Percentiles rank a stretch among this genome's conserved stretches.
Conservation (phyloP, 2,888 invertebrate genomes). For the Ornithoptera alexandrae region DNA sequence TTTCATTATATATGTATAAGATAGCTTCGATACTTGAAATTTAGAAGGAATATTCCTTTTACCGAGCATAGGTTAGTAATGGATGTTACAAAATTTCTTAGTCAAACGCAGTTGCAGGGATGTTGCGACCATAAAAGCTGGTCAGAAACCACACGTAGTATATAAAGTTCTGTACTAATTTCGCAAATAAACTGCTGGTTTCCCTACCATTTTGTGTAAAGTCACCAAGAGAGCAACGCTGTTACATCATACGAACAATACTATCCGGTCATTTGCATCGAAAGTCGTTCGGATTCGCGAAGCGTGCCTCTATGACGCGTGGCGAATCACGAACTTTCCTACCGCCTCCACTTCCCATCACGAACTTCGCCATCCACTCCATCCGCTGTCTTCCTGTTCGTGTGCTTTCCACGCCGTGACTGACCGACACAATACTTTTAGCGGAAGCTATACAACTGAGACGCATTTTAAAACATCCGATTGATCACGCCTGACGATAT, state of each 20-base stretch:
- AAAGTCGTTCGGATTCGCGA: constrained; percentile 46
- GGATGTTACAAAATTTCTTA: no score
- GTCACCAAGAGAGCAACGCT: constrained; percentile 33
- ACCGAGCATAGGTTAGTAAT: no score
- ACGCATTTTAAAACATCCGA: constrained; percentile 18
- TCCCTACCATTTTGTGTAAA: constrained; percentile 41
- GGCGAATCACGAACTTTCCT: constrained; percentile 49
- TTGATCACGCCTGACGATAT: neutral
- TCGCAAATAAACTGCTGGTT: constrained; percentile 5
- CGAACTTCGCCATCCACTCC: constrained; percentile 47
- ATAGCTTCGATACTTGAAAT: no score
- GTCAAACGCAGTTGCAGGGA: no score
- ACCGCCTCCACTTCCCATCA: constrained; percentile 59
- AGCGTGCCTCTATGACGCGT: constrained; percentile 34
- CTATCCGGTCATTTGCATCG: constrained; percentile 53
- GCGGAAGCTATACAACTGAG: constrained; percentile 45
- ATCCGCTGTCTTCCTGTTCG: constrained; percentile 44
- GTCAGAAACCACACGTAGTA: no score
- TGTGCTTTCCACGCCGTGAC: constrained; percentile 60
- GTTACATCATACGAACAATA: constrained; percentile 40
- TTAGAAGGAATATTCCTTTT: no score
- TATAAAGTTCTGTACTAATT: neutral
- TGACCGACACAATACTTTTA: constrained; percentile 59
- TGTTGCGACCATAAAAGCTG: no score
- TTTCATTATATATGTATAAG: no score